These are phyloP conservation scores for Danaus plexippus DNA, from an alignment of 1,140 invertebrate genomes.

Conservation along the genomic window DNA sequence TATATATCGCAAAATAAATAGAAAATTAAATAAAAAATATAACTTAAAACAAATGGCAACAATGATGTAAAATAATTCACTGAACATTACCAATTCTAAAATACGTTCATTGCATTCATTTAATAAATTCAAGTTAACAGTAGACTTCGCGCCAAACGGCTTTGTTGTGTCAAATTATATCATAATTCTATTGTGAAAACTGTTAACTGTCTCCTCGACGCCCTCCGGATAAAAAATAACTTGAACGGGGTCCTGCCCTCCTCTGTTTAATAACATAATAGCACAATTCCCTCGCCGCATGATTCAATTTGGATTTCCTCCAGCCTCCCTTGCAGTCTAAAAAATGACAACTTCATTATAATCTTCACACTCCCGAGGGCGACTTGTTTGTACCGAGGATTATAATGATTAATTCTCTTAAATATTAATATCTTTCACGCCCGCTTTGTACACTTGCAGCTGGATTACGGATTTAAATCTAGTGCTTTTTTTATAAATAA, in stretches of 20 bases:
- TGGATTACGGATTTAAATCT: slow-evolving; percentile 4
- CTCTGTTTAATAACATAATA: slow-evolving; percentile 74
- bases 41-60: too few relatives aligned
- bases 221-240: slow-evolving; percentile 60
- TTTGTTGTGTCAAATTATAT: slow-evolving; percentile 69
- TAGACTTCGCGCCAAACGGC: slow-evolving; percentile 31
- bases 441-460: slow-evolving; percentile 55
- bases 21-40: too few relatives aligned
- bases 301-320: slow-evolving; percentile 74
- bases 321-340: slow-evolving; percentile 66
- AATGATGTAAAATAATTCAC: too few relatives aligned
- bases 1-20: too few relatives aligned
- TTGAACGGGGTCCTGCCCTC: slow-evolving; percentile 67
- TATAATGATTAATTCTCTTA: slow-evolving; percentile 72
- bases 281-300: slow-evolving; percentile 73
- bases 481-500: too few relatives aligned
- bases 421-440: slow-evolving; percentile 67
- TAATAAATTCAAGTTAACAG: slow-evolving; percentile 34
- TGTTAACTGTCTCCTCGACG: slow-evolving; percentile 66
- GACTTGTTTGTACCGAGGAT: slow-evolving; percentile 69
- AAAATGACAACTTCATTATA: slow-evolving; percentile 73
- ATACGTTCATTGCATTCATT: slow-evolving; percentile 6
- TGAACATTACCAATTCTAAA: too few relatives aligned
- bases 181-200: slow-evolving; percentile 71
- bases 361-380: slow-evolving; percentile 61